These are phyloP conservation scores for Tragelaphus strepsiceros DNA, from an alignment of 2,113 vertebrate species.

Conservation along the genomic window DNA sequence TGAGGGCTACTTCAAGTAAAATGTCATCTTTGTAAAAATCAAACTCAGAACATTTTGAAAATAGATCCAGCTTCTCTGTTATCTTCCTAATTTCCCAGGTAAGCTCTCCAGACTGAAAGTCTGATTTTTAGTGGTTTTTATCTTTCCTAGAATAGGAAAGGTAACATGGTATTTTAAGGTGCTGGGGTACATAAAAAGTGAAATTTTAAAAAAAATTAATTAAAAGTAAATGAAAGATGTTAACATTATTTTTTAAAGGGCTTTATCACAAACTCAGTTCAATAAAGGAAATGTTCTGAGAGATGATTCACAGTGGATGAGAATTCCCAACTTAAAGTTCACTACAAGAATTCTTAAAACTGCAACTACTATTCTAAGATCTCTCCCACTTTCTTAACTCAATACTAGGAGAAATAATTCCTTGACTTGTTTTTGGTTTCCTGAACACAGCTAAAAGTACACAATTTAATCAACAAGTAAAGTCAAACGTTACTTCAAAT, in stretches of 20 bases:
- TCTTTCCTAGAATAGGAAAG: background rate
- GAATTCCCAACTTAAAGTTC: background rate
- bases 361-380: background rate
- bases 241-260: background rate
- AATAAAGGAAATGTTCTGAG: background rate
- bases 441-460: background rate
- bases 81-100: background rate
- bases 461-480: background rate
- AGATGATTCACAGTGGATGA: background rate
- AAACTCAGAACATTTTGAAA: background rate
- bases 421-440: conserved; percentile 17
- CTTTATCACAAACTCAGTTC: background rate
- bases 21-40: background rate
- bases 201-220: background rate
- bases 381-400: background rate
- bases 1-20: background rate
- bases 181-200: background rate
- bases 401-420: conserved; percentile 15
- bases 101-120: background rate
- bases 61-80: background rate
- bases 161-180: background rate
- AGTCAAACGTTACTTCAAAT: background rate
- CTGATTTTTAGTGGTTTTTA: background rate
- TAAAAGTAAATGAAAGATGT: background rate
- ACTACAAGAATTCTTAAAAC: conserved; percentile 26